A percentile compares a stretch with the other conserved stretches of the same genome.
These are phyloP conservation scores for Dicerorhinus sumatrensis DNA, from an alignment of 2,113 vertebrate species.

Conservation along the genomic window DNA sequence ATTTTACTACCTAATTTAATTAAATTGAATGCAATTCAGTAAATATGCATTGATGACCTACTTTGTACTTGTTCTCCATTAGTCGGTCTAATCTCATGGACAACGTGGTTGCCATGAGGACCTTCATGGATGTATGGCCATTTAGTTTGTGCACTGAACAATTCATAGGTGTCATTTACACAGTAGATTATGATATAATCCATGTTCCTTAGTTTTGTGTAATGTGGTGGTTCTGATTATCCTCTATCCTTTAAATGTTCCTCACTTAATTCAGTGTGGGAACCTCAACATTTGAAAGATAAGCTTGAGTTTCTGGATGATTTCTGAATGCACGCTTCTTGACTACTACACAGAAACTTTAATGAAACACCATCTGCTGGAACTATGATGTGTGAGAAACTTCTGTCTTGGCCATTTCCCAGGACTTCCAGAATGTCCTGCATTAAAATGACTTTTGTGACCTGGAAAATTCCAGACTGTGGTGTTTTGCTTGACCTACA, in stretches of 20 bases:
- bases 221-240: not conserved
- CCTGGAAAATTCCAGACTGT: not conserved
- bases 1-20: not conserved
- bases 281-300: not conserved
- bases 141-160: not conserved
- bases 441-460: not conserved
- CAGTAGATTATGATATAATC: not conserved
- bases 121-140: accelerated
- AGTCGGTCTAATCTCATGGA: not conserved
- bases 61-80: not conserved
- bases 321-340: not conserved
- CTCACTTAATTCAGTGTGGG: not conserved
- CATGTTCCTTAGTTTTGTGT: not conserved
- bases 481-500: not conserved
- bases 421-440: not conserved
- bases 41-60: not conserved
- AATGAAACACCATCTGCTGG: not conserved
- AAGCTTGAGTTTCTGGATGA: not conserved
- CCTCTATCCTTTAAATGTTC: not conserved
- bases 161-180: not conserved
- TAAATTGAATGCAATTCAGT: not conserved
- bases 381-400: not conserved
- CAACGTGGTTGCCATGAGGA: not conserved
- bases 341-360: not conserved
- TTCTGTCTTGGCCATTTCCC: not conserved